These are phyloP conservation scores for Labroides dimidiatus DNA, from an alignment of 2,797 vertebrate species.

Conservation along the genomic window DNA sequence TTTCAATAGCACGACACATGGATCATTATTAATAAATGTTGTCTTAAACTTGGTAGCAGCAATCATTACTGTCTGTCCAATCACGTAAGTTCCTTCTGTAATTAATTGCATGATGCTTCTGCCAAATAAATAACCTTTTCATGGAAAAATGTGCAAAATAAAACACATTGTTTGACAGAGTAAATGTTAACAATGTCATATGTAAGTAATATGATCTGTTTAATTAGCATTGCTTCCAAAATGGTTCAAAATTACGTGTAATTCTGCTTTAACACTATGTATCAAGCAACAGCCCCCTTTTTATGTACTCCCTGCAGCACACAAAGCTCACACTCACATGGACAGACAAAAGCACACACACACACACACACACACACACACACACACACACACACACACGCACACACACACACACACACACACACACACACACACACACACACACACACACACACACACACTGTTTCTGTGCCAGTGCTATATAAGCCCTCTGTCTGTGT, in stretches of 20 bases:
- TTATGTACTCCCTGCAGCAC: constrained; percentile 24
- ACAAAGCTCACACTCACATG: too few relatives aligned
- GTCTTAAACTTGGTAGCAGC: background rate
- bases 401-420: too few relatives aligned
- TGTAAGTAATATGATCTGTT: background rate
- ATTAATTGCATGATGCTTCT: background rate
- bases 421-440: too few relatives aligned
- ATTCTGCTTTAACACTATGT: background rate
- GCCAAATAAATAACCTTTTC: background rate
- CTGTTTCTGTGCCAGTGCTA: constrained; percentile 11
- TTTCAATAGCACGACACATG: constrained; percentile 8
- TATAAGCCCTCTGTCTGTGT: constrained; percentile 39
- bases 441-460: too few relatives aligned
- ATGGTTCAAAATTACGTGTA: background rate
- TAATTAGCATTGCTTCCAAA: background rate
- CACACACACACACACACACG: too few relatives aligned
- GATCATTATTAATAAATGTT: too few relatives aligned
- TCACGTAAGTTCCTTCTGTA: background rate
- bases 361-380: too few relatives aligned
- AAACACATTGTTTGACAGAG: background rate
- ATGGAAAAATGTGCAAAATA: background rate
- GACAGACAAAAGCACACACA: constrained; percentile 10
- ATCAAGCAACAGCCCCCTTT: constrained; percentile 1
- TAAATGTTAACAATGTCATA: background rate
- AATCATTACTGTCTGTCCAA: constrained; percentile 1